A percentile compares a stretch with the other conserved stretches of the same genome.
phyloP scores from a whole-genome alignment of 2,888 invertebrate genomes.

The Corythucha ciliata region DNA sequence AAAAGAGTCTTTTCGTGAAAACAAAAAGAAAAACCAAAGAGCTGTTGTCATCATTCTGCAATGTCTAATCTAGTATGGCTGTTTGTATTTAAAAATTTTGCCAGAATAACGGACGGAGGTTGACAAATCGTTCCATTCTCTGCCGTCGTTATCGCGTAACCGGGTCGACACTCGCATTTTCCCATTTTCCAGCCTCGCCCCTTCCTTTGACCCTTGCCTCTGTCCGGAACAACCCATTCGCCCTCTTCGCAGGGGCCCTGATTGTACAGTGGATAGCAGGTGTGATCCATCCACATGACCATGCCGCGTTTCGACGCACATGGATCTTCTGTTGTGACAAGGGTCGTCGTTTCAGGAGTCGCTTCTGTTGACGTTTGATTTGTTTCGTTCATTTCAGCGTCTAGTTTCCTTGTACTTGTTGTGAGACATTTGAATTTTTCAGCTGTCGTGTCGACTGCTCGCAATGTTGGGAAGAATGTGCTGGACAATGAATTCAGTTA shows the following conservation, averaged over 20 bases:
- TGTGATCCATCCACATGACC: constrained; percentile 48
- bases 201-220: constrained; percentile 39
- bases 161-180: constrained; percentile 62
- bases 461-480: constrained; percentile 30
- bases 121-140: constrained; percentile 18
- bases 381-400: background rate
- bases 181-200: constrained; percentile 42
- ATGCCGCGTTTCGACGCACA: constrained; percentile 40
- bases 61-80: too few species aligned
- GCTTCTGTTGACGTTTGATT: background rate
- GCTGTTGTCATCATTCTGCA: too few species aligned
- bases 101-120: constrained; percentile 20
- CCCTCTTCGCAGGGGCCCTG: constrained; percentile 67
- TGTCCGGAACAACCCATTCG: constrained; percentile 56
- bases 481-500: constrained; percentile 23
- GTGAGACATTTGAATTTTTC: constrained; percentile 5
- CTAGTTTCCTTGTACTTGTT: constrained; percentile 5
- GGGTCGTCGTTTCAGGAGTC: background rate
- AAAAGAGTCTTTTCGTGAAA: too few species aligned
- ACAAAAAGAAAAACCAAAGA: too few species aligned
- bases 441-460: too few species aligned
- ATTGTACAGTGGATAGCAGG: constrained; percentile 67
- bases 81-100: constrained; percentile 16
- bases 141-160: constrained; percentile 43
- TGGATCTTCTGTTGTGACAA: constrained; percentile 6